A percentile compares a stretch with the other conserved stretches of the same genome.
Evolutionary conservation across 2,888 invertebrate species (phyloP).

Genomic region (Spodoptera picta): DNA sequence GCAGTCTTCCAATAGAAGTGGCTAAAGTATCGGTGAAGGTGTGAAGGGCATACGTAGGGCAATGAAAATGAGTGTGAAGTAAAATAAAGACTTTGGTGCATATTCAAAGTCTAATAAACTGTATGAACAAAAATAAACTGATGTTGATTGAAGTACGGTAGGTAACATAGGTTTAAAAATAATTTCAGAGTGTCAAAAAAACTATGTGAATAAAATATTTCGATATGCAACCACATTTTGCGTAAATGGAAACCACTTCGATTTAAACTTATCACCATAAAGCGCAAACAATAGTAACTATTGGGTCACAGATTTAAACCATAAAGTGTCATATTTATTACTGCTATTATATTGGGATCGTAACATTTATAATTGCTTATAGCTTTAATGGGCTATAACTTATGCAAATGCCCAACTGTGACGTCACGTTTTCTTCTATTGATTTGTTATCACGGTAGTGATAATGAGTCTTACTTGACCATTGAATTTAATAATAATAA

Average conservation of each 20-base stretch:
- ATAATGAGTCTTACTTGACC: slow-evolving; percentile 7
- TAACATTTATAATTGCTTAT: slow-evolving; percentile 48
- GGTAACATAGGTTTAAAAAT: too few relatives aligned
- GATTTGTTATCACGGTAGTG: slow-evolving; percentile 32
- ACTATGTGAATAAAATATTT: too few relatives aligned
- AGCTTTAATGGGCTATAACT: slow-evolving; percentile 48
- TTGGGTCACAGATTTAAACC: slow-evolving; percentile 34
- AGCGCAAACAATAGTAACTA: slow-evolving; percentile 19
- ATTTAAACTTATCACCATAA: slow-evolving; percentile 13
- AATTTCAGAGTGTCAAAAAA: too few relatives aligned
- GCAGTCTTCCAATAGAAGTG: too few relatives aligned
- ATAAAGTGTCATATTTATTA: slow-evolving; percentile 39
- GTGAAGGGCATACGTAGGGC: too few relatives aligned
- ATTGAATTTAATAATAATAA: too few relatives aligned
- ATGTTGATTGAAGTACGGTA: too few relatives aligned
- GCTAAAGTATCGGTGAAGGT: too few relatives aligned
- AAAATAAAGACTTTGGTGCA: too few relatives aligned
- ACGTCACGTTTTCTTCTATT: slow-evolving; percentile 32
- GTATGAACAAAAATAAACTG: too few relatives aligned
- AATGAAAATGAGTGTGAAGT: too few relatives aligned
- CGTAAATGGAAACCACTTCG: neutral
- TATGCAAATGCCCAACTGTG: slow-evolving; percentile 42
- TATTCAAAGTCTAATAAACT: too few relatives aligned
- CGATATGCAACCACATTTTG: neutral
- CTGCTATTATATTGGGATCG: slow-evolving; percentile 32